Base-by-base conservation (phyloP, 2,888 invertebrate genomes). In the Erannis defoliaria region DNA sequence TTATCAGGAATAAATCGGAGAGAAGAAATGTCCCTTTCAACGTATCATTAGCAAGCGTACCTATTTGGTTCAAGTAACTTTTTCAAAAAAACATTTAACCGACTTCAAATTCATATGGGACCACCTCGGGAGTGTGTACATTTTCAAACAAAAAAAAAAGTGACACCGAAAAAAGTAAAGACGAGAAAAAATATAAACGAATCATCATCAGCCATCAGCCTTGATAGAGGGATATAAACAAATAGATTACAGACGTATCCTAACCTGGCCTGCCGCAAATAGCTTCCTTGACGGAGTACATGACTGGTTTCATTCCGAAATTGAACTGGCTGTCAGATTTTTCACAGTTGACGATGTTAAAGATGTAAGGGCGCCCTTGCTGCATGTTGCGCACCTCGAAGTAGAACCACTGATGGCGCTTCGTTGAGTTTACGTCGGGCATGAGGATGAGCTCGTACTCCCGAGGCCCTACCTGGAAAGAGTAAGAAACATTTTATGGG, bases 321-420 rank as follows among this genome's bases (percentile, higher is more conserved):
- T 97, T 97, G 84, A 97, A 97, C 87, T 97, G 97, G 74, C 97
- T 97, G 81, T 97, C 96, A 37, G 95, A 94, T 84, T 97, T 98
- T 80, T 97, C 96, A 86, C 97, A 97, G 90, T 98, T 98, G 74
- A 97, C 94, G 55, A 98, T 96, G 82, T 97, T 97, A 89, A 98
- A 97, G 40, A 95, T 94, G 82, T 98, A 98, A 0, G 95, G 93
- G 0, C 94, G 86, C 2, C 93, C 90, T 57, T 94, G 94, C 55
- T 95, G 94, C 95, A 97, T 97, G 82, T 96, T 96, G 38, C 94
- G 94, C n/a, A 98, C 96, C 89, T 97, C 96, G 80, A 98, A 98
- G 88, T 98, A 98, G 88, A 98, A 98, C 98, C 98, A 98, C 78
- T 97, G 97, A 80, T 96, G 96, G 67, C 97, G 96, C 62, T 94